These are phyloP conservation scores for Diabrotica virgifera DNA, from an alignment of 1,140 invertebrate genomes.

Conservation along the genomic window DNA sequence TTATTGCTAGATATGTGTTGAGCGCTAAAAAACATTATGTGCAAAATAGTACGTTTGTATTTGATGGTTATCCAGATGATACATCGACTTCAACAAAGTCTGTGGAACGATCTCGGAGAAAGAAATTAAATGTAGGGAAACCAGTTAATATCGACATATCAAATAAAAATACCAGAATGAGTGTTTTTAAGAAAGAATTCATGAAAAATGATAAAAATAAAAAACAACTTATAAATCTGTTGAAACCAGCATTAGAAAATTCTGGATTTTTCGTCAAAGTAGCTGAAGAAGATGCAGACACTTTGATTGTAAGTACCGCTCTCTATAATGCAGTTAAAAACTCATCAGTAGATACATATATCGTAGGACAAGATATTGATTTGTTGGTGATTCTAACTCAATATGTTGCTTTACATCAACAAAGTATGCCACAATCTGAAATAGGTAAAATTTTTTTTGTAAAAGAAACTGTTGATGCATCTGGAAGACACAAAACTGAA, in stretches of 20 bases:
- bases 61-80: conserved; percentile 36
- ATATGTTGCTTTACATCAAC: neutral
- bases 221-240: conserved; percentile 36
- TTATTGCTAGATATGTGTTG: conserved; percentile 31
- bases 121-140: conserved; percentile 31
- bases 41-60: conserved; percentile 32
- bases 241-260: conserved; percentile 33
- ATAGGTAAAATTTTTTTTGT: too few relatives aligned
- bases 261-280: conserved; percentile 35
- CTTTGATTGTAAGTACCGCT: conserved; percentile 41
- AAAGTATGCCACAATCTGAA: conserved; percentile 29
- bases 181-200: conserved; percentile 35
- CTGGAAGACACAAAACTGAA: too few relatives aligned
- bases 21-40: conserved; percentile 35
- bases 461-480: too few relatives aligned
- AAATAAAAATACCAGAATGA: conserved; percentile 31
- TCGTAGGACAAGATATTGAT: too few relatives aligned
- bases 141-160: conserved; percentile 37
- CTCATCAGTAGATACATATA: too few relatives aligned
- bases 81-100: conserved; percentile 1
- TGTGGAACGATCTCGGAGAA: conserved; percentile 32
- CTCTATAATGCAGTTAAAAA: conserved; percentile 34
- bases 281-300: conserved; percentile 40
- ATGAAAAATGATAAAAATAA: conserved; percentile 40
- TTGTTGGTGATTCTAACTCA: conserved; percentile 19